Percentiles rank a stretch among this genome's conserved stretches.
phyloP scores from a whole-genome alignment of 2,797 vertebrate species.

The Adrianichthys oophorus region DNA sequence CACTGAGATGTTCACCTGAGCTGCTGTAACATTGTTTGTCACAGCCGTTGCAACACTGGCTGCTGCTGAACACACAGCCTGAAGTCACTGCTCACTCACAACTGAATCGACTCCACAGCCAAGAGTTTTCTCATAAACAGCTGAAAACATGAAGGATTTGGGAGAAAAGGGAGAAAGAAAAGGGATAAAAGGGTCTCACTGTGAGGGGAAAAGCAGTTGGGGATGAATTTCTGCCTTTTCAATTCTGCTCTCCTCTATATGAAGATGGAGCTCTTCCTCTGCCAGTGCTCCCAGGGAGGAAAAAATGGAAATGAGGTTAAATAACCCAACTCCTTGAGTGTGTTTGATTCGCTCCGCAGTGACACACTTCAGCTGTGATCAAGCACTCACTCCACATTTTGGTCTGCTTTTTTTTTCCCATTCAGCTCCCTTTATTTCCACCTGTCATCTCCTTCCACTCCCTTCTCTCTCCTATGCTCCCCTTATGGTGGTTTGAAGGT shows the following conservation, averaged over 20 bases:
- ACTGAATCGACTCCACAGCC: too few relatives aligned
- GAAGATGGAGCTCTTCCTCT: neutral
- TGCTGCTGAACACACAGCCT: too few relatives aligned
- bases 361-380: neutral
- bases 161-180: too few relatives aligned
- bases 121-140: too few relatives aligned
- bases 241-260: neutral
- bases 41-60: too few relatives aligned
- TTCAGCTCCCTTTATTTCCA: neutral
- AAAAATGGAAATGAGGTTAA: neutral
- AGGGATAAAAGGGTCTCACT: too few relatives aligned
- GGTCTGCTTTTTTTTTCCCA: neutral
- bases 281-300: neutral
- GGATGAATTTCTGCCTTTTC: too few relatives aligned
- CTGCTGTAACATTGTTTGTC: too few relatives aligned
- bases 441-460: neutral
- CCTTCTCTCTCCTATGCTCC: conserved; percentile 6
- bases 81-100: too few relatives aligned
- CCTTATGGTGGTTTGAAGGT: conserved; percentile 15
- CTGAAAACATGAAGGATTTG: too few relatives aligned
- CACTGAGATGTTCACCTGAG: too few relatives aligned
- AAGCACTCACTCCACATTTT: neutral
- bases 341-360: neutral
- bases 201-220: too few relatives aligned
- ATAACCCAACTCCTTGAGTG: neutral